Conservation (phyloP, 2,113 vertebrate species). For the Leiothrix lutea region DNA sequence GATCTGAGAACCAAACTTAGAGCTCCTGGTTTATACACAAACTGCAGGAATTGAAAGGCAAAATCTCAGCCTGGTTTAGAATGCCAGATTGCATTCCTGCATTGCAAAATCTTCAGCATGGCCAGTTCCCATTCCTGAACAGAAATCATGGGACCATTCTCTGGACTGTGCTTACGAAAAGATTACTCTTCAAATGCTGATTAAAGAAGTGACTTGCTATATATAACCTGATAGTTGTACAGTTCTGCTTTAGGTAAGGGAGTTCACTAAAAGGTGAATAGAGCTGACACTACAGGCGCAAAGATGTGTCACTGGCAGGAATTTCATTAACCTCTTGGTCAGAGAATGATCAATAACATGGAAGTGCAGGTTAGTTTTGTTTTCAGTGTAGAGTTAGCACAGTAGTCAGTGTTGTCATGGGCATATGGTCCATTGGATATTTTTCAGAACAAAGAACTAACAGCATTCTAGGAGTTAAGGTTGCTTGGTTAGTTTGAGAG, state of each 20-base stretch:
- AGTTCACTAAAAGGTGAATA: neutral
- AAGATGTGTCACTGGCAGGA: neutral
- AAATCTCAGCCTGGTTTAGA: neutral
- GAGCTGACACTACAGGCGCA: accelerated
- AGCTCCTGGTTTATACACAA: neutral
- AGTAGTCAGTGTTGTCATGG: neutral
- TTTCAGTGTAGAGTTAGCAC: neutral
- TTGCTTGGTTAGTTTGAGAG: neutral
- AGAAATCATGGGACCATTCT: no score
- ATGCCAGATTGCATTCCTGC: neutral
- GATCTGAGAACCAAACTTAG: neutral
- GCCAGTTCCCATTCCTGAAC: neutral
- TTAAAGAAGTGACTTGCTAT: neutral
- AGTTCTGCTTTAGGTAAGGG: neutral
- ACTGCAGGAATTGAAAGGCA: neutral
- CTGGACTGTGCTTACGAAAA: neutral
- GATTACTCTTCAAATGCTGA: neutral
- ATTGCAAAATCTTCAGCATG: neutral
- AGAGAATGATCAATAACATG: neutral
- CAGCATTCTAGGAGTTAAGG: neutral
- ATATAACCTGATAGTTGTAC: neutral
- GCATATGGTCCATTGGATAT: neutral
- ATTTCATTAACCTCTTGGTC: neutral
- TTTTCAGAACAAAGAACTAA: neutral
- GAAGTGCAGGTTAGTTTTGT: neutral